These are phyloP conservation scores for Parotia lawesii DNA, from an alignment of 2,113 vertebrate genomes.

Conservation along the genomic window DNA sequence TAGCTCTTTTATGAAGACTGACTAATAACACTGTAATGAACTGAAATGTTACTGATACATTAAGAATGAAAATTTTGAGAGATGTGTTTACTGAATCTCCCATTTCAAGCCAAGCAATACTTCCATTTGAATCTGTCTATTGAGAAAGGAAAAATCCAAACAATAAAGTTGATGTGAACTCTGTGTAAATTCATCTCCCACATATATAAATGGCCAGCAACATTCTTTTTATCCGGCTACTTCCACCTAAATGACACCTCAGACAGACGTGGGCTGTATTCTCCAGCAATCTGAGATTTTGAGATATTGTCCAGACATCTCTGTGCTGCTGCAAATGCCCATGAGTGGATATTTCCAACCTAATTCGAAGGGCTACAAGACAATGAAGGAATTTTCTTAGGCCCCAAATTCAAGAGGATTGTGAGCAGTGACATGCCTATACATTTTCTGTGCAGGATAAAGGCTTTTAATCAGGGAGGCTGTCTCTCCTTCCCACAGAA, in stretches of 20 bases:
- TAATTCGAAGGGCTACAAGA: neutral
- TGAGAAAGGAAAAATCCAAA: neutral
- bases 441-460: neutral
- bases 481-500: neutral
- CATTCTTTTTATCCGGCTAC: neutral
- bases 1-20: slow-evolving; percentile 90
- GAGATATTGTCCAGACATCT: neutral
- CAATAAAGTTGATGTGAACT: neutral
- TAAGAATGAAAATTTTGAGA: slow-evolving; percentile 66
- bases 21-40: slow-evolving; percentile 84
- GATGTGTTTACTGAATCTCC: slow-evolving; percentile 60
- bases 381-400: neutral
- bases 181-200: neutral
- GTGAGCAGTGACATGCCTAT: neutral
- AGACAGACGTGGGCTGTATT: neutral
- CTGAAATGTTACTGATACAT: slow-evolving; percentile 66
- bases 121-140: neutral
- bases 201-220: neutral
- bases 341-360: neutral
- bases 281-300: neutral
- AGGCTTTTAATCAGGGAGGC: neutral
- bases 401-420: neutral
- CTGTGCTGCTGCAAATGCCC: neutral
- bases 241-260: neutral
- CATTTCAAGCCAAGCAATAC: neutral